Conservation (phyloP, 1,140 invertebrate species). For the Spodoptera frugiperda region DNA sequence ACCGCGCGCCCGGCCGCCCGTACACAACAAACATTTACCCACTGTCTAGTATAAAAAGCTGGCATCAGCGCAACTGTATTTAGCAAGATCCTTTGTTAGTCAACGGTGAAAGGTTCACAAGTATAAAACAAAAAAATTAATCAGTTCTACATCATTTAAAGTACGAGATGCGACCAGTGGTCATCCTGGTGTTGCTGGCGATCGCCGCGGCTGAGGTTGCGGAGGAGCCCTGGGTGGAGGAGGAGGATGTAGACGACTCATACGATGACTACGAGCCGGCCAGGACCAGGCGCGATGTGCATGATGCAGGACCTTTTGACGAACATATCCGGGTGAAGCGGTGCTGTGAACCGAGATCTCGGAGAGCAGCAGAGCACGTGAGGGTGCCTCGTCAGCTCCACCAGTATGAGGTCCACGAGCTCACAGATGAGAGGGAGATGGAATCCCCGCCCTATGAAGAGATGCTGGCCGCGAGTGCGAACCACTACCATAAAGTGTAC, state of each 20-base stretch:
- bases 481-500: slow-evolving; percentile 80
- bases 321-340: slow-evolving; percentile 70
- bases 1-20: slow-evolving; percentile 59
- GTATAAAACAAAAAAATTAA: slow-evolving; percentile 77
- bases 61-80: slow-evolving; percentile 47
- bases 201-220: slow-evolving; percentile 64
- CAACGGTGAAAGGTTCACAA: slow-evolving; percentile 75
- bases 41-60: slow-evolving; percentile 59
- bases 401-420: slow-evolving; percentile 85
- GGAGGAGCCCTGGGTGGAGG: slow-evolving; percentile 76
- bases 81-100: slow-evolving; percentile 63
- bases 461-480: slow-evolving; percentile 77
- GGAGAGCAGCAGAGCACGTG: slow-evolving; percentile 66
- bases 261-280: slow-evolving; percentile 69
- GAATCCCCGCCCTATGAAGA: slow-evolving; percentile 75
- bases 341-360: slow-evolving; percentile 56
- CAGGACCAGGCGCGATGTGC: slow-evolving; percentile 60
- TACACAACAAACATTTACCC: slow-evolving; percentile 58
- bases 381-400: slow-evolving; percentile 76
- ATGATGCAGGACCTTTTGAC: slow-evolving; percentile 65
- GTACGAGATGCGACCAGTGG: slow-evolving; percentile 66
- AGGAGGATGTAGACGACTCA: slow-evolving; percentile 75
- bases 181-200: slow-evolving; percentile 67
- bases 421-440: slow-evolving; percentile 77
- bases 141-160: slow-evolving; percentile 59